Percentiles rank a stretch among this genome's conserved stretches.
Evolutionary conservation across 2,888 invertebrate genomes (phyloP).

Genomic region (Callyntrura guangdongensis): DNA sequence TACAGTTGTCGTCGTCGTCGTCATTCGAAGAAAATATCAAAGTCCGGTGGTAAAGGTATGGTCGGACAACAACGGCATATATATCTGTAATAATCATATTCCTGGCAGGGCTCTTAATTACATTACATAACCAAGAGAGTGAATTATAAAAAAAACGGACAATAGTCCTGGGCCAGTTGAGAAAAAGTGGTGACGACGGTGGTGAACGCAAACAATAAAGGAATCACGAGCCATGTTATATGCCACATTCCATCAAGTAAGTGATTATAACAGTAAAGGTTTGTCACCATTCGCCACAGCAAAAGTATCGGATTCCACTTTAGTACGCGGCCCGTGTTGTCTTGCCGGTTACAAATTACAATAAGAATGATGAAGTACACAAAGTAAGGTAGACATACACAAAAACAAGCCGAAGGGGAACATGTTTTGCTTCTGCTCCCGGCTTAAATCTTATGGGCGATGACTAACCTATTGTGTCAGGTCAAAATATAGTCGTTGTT

Average conservation of each 20-base stretch:
- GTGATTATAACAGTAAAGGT: constrained; percentile 67
- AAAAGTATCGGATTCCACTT: constrained; percentile 60
- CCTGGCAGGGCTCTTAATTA: constrained; percentile 48
- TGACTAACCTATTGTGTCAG: constrained; percentile 22
- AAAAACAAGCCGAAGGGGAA: constrained; percentile 1
- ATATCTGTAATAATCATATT: constrained; percentile 36
- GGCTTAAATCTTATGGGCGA: neutral
- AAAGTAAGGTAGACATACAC: no score
- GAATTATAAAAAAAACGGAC: constrained; percentile 21
- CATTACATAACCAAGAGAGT: constrained; percentile 23
- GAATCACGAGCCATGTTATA: constrained; percentile 30
- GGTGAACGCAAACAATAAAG: neutral
- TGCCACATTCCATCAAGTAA: constrained; percentile 40
- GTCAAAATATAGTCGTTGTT: constrained; percentile 25
- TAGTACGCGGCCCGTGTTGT: constrained; percentile 26
- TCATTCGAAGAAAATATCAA: neutral
- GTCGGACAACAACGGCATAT: constrained; percentile 11
- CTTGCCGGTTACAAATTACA: neutral
- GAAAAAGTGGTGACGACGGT: neutral
- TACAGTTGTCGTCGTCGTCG: neutral
- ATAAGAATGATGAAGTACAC: neutral
- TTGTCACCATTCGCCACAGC: constrained; percentile 35
- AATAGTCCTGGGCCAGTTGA: constrained; percentile 11
- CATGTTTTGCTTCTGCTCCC: constrained; percentile 7
- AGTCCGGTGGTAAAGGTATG: constrained; percentile 26